phyloP scores from a whole-genome alignment of 2,888 invertebrate genomes.

The Pelosia muscerda region DNA sequence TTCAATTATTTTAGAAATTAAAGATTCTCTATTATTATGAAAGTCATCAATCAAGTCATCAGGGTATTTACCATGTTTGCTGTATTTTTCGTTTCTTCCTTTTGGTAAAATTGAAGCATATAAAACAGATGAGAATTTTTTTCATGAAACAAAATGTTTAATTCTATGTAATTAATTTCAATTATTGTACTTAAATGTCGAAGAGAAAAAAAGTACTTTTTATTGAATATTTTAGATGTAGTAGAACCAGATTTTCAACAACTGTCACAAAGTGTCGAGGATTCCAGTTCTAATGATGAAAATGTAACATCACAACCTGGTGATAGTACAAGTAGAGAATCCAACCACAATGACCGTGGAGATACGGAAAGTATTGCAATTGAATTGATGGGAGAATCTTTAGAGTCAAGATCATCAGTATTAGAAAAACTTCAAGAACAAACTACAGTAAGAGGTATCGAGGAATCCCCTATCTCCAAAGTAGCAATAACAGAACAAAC shows the following conservation, averaged over 20 bases:
- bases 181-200: not conserved
- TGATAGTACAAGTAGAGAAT: conserved; percentile 22
- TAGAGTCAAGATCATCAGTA: conserved; percentile 62
- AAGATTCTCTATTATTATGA: no score
- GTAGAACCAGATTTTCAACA: conserved; percentile 42
- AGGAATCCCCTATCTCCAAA: not conserved
- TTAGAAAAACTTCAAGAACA: conserved; percentile 31
- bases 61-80: no score
- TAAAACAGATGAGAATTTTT: no score
- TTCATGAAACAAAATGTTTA: no score
- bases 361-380: conserved; percentile 51
- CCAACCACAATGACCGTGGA: conserved; percentile 33
- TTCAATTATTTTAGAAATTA: no score
- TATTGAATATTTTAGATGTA: not conserved
- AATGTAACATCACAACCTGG: conserved; percentile 54
- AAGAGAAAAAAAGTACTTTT: not conserved
- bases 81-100: no score
- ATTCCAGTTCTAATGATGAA: conserved; percentile 45
- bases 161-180: not conserved
- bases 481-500: not conserved
- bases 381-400: conserved; percentile 42
- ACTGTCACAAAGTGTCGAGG: conserved; percentile 59
- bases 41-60: no score
- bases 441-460: conserved; percentile 11
- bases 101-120: no score